Percentiles rank a stretch among this genome's conserved stretches.
phyloP scores from a whole-genome alignment of 1,140 invertebrate genomes.

The Drosophila mayri region DNA sequence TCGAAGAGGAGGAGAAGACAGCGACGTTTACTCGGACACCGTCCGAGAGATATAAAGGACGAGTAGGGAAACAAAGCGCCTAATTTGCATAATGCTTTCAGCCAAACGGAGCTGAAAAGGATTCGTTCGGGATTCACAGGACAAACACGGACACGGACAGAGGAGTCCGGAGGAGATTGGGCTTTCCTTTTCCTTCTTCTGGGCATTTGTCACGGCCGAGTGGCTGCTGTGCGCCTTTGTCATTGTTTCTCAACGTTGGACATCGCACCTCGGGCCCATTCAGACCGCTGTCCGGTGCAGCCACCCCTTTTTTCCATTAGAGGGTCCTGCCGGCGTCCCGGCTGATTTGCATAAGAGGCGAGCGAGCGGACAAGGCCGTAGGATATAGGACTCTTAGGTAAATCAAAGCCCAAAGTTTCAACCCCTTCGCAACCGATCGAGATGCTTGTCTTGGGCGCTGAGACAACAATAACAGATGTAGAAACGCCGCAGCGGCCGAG shows the following conservation, averaged over 20 bases:
- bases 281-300: slow-evolving; percentile 43
- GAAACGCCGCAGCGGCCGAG: slow-evolving; percentile 35
- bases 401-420: slow-evolving; percentile 38
- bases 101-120: slow-evolving; percentile 56
- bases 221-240: slow-evolving; percentile 61
- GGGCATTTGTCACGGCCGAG: slow-evolving; percentile 73
- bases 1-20: slow-evolving; percentile 32
- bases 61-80: slow-evolving; percentile 49
- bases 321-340: slow-evolving; percentile 50
- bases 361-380: slow-evolving; percentile 24
- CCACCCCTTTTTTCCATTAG: slow-evolving; percentile 57
- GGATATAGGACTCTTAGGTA: slow-evolving; percentile 43
- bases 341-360: slow-evolving; percentile 66
- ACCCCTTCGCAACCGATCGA: slow-evolving; percentile 50
- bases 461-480: slow-evolving; percentile 46
- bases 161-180: slow-evolving; percentile 8
- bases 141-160: slow-evolving; percentile 13
- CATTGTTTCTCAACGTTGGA: slow-evolving; percentile 81
- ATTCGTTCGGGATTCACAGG: slow-evolving; percentile 70
- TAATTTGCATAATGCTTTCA: slow-evolving; percentile 82
- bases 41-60: slow-evolving; percentile 46
- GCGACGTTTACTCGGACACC: slow-evolving; percentile 53
- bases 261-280: slow-evolving; percentile 74
- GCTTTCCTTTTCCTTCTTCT: slow-evolving; percentile 30
- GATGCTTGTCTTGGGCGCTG: slow-evolving; percentile 26